Conservation (phyloP, 2,113 vertebrate species). For the Pteronura brasiliensis region DNA sequence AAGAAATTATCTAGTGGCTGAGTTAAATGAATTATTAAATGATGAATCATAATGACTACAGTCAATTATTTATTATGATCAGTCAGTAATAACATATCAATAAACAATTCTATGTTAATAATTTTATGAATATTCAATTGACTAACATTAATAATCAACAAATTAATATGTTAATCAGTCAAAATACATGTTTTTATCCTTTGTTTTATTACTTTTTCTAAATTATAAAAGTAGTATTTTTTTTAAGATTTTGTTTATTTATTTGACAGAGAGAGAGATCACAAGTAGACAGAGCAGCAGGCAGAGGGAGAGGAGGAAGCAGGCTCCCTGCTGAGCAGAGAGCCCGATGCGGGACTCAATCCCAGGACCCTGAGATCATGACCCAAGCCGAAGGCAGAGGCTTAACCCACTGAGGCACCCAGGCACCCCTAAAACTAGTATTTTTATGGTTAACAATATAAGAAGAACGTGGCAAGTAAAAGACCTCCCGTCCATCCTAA, state of each 20-base stretch:
- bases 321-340: too few relatives aligned
- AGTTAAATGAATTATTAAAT: neutral
- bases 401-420: too few relatives aligned
- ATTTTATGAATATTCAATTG: neutral
- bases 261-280: too few relatives aligned
- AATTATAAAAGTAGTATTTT: neutral
- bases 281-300: too few relatives aligned
- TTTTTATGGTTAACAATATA: neutral
- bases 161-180: neutral
- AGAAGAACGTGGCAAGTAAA: neutral
- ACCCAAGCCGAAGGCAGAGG: too few relatives aligned
- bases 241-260: neutral
- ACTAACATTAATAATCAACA: neutral
- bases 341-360: too few relatives aligned
- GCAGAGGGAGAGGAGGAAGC: too few relatives aligned
- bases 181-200: neutral
- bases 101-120: neutral
- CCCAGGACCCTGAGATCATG: too few relatives aligned
- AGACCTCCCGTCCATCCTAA: neutral
- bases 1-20: neutral
- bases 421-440: too few relatives aligned
- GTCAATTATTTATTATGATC: neutral
- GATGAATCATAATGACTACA: neutral
- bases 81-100: neutral
- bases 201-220: neutral